Percentiles rank a stretch among this genome's conserved stretches.
phyloP scores from a whole-genome alignment of 2,888 invertebrate species.

The Caenorhabditis macrosperma region DNA sequence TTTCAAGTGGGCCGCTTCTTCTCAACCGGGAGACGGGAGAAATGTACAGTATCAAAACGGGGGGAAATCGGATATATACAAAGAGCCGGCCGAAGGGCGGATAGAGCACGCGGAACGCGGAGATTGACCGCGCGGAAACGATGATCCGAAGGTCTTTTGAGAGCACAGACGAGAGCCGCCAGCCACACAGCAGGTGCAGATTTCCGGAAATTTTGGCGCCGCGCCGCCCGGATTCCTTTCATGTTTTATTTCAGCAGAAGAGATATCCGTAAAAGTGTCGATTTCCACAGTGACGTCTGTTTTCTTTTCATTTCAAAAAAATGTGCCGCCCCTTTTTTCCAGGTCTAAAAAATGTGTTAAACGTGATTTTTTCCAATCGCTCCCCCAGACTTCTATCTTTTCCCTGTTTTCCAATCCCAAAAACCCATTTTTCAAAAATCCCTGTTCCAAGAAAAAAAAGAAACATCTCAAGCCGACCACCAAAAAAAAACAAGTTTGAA shows the following conservation, averaged over 20 bases:
- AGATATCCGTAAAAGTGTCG: not conserved
- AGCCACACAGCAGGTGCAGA: slow-evolving; percentile 10
- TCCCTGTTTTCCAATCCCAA: no score
- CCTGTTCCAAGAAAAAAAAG: not conserved
- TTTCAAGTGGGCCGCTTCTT: not conserved
- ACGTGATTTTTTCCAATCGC: no score
- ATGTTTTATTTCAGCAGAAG: not conserved
- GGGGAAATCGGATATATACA: slow-evolving; percentile 47
- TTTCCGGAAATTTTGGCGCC: slow-evolving; percentile 41
- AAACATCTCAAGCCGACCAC: no score
- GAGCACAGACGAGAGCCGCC: slow-evolving; percentile 14
- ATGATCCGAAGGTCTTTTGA: slow-evolving; percentile 25
- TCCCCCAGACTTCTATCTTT: no score
- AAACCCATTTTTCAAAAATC: not conserved
- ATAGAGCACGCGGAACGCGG: slow-evolving; percentile 35
- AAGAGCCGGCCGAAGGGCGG: slow-evolving; percentile 11
- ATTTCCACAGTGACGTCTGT: not conserved
- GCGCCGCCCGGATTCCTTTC: not conserved
- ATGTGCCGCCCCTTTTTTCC: no score
- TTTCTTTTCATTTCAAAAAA: no score
- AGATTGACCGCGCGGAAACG: slow-evolving; percentile 28
- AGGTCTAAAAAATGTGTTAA: no score
- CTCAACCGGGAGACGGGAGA: not conserved
- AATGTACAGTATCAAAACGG: slow-evolving; percentile 4
- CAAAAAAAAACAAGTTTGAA: no score